phyloP scores from a whole-genome alignment of 2,113 vertebrate species.

The Dendrocopos noguchii region DNA sequence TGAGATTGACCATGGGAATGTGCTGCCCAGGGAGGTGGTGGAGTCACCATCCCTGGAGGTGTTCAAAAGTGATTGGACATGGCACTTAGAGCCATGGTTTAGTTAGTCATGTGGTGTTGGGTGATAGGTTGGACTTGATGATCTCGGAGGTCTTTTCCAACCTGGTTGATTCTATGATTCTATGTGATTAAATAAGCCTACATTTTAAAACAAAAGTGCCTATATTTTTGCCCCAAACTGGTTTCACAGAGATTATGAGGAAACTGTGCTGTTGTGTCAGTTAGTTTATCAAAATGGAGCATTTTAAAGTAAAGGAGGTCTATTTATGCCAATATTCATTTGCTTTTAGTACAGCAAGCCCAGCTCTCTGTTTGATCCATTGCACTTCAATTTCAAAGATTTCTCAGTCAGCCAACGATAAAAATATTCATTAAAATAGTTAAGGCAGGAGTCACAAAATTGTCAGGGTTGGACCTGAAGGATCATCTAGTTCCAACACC shows the following conservation, averaged over 20 bases:
- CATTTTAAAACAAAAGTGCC: background rate
- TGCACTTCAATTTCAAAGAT: background rate
- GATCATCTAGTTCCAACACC: too few relatives aligned
- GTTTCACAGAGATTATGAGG: background rate
- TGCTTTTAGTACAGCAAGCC: slow-evolving; percentile 10
- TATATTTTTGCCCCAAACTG: background rate
- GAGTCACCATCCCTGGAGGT: too few relatives aligned
- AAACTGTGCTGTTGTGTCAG: background rate
- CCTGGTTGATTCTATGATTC: too few relatives aligned
- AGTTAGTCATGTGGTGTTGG: too few relatives aligned
- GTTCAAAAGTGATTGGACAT: too few relatives aligned
- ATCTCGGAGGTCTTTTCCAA: too few relatives aligned
- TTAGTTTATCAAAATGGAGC: slow-evolving; percentile 6
- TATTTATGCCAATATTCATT: slow-evolving; percentile 47
- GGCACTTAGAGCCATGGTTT: too few relatives aligned
- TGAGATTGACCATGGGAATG: too few relatives aligned
- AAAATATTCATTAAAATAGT: background rate
- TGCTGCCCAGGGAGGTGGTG: too few relatives aligned
- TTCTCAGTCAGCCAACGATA: slow-evolving; percentile 31
- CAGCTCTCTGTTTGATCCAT: slow-evolving; percentile 22
- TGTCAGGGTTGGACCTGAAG: too few relatives aligned
- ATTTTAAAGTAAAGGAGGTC: slow-evolving; percentile 29
- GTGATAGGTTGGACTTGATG: too few relatives aligned
- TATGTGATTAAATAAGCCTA: background rate
- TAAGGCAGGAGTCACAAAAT: slow-evolving; percentile 10